These are phyloP conservation scores for Acronicta alni DNA, from an alignment of 2,888 invertebrate species.

Conservation along the genomic window DNA sequence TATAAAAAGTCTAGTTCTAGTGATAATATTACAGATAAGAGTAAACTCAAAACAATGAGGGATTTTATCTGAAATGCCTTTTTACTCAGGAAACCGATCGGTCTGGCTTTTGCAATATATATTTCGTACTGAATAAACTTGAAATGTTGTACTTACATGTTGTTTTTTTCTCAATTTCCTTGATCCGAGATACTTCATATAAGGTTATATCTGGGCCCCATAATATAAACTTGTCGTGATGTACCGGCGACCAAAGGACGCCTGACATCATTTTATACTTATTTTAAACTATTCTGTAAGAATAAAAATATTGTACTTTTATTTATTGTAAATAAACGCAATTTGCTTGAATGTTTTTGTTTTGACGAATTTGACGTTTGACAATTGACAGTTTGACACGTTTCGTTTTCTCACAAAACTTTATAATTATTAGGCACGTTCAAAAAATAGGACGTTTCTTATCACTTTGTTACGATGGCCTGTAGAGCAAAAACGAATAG, in stretches of 20 bases:
- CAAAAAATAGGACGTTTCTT: no score
- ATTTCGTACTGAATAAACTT: not conserved
- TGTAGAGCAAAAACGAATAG: conserved; percentile 24
- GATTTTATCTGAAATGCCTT: not conserved
- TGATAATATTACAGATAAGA: conserved; percentile 34
- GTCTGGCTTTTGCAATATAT: not conserved
- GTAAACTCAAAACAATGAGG: not conserved
- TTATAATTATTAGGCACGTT: no score
- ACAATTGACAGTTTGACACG: not conserved
- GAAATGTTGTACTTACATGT: conserved; percentile 67
- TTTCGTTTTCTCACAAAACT: no score
- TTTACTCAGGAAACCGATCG: not conserved
- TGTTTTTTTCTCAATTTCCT: conserved; percentile 88
- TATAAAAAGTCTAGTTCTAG: conserved; percentile 4
- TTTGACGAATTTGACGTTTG: conserved; percentile 37
- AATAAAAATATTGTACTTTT: conserved; percentile 36
- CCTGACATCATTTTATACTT: conserved; percentile 72
- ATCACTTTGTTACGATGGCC: no score
- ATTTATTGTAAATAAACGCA: conserved; percentile 43
- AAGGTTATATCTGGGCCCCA: conserved; percentile 97
- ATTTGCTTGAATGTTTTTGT: conserved; percentile 24
- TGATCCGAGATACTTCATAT: conserved; percentile 92
- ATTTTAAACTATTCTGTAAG: conserved; percentile 3
- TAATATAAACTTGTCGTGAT: conserved; percentile 94
- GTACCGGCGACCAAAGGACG: conserved; percentile 95